These are phyloP conservation scores for Bacillus rossius DNA, from an alignment of 1,140 invertebrate genomes.

Conservation along the genomic window DNA sequence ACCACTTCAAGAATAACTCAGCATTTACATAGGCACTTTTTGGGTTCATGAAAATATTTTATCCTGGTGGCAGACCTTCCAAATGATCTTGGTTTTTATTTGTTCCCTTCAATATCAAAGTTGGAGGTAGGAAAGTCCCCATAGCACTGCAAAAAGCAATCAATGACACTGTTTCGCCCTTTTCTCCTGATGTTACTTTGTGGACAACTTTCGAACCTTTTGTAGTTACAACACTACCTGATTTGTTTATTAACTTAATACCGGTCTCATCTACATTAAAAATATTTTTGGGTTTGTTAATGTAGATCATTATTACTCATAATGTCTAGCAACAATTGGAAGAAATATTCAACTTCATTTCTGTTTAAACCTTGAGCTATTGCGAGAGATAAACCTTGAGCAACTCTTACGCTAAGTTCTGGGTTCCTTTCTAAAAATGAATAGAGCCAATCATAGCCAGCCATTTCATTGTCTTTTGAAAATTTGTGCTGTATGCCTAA, in stretches of 20 bases:
- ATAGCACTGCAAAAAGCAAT: too few relatives aligned
- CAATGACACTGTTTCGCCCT: constrained; percentile 35
- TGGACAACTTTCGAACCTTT: constrained; percentile 37
- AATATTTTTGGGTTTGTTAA: constrained; percentile 34
- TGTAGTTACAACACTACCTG: constrained; percentile 36
- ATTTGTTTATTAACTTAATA: constrained; percentile 38
- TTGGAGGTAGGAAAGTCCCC: too few relatives aligned
- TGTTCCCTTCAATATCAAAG: constrained; percentile 26
- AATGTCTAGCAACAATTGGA: constrained; percentile 28
- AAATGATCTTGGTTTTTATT: too few relatives aligned
- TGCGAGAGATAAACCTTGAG: constrained; percentile 34
- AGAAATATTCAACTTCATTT: constrained; percentile 31
- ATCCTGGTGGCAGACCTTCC: too few relatives aligned
- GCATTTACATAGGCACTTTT: too few relatives aligned
- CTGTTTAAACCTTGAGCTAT: constrained; percentile 25
- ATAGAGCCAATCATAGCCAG: constrained; percentile 33
- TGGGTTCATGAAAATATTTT: too few relatives aligned
- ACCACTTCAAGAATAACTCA: too few relatives aligned
- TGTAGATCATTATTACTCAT: constrained; percentile 31
- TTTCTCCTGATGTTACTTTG: constrained; percentile 34
- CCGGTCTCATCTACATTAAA: constrained; percentile 41
- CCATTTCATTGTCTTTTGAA: constrained; percentile 29
- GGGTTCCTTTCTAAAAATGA: too few relatives aligned
- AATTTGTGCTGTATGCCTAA: constrained; percentile 31
- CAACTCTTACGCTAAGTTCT: constrained; percentile 30